phyloP scores from a whole-genome alignment of 1,140 invertebrate genomes.

The Potamilus streckersoni region DNA sequence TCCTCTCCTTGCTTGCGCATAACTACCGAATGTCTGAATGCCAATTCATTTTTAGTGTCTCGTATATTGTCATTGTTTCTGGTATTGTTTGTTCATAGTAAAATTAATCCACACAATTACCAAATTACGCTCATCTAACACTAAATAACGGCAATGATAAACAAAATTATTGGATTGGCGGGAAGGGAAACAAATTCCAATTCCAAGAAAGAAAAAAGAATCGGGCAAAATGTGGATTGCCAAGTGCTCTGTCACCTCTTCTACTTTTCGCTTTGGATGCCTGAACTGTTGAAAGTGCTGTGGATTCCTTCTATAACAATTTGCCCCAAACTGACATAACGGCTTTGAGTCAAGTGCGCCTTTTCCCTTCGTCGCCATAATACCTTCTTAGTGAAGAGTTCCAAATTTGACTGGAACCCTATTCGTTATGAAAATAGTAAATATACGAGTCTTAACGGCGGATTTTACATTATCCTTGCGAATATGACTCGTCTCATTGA shows the following conservation, averaged over 20 bases:
- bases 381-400: neutral
- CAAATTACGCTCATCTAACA: too few species aligned
- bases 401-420: slow-evolving; percentile 19
- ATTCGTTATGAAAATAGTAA: neutral
- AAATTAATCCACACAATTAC: too few species aligned
- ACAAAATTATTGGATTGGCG: too few species aligned
- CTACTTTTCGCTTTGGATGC: slow-evolving; percentile 72
- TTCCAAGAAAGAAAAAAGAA: too few species aligned
- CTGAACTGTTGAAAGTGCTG: slow-evolving; percentile 81
- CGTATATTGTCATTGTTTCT: too few species aligned
- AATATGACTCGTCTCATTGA: too few species aligned
- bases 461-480: neutral
- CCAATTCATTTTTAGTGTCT: too few species aligned
- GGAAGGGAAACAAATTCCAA: too few species aligned
- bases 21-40: too few species aligned
- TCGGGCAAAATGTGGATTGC: neutral
- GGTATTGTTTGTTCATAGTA: too few species aligned
- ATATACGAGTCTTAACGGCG: neutral
- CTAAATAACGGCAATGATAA: too few species aligned
- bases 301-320: slow-evolving; percentile 88
- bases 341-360: slow-evolving; percentile 40
- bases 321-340: slow-evolving; percentile 81
- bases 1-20: too few species aligned
- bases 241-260: slow-evolving; percentile 25
- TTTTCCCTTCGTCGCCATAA: slow-evolving; percentile 23